A percentile compares a stretch with the other conserved stretches of the same genome.
phyloP scores from a whole-genome alignment of 2,888 invertebrate species.

The Ormyrus thymus region DNA sequence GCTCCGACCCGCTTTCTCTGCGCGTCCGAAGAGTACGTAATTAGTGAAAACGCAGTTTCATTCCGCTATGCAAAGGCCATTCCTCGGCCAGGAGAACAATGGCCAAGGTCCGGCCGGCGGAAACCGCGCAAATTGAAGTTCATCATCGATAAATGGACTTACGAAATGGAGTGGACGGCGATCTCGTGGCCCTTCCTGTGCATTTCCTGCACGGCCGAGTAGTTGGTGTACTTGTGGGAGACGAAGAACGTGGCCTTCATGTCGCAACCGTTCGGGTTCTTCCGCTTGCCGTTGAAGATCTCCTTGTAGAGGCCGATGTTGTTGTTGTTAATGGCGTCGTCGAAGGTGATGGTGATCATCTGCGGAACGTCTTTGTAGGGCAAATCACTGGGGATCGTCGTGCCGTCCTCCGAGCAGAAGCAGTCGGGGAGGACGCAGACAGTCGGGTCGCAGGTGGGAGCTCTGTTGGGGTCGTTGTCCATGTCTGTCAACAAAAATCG shows the following conservation, averaged over 20 bases:
- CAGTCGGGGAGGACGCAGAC: slow-evolving; percentile 94
- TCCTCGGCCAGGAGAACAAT: slow-evolving; percentile 22
- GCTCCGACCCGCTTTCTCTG: slow-evolving; percentile 22
- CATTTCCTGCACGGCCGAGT: slow-evolving; percentile 93
- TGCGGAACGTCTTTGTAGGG: slow-evolving; percentile 91
- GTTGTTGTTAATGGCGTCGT: slow-evolving; percentile 96
- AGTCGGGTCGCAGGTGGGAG: slow-evolving; percentile 90
- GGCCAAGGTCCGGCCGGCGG: slow-evolving; percentile 14
- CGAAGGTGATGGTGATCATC: slow-evolving; percentile 96
- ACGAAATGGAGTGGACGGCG: slow-evolving; percentile 95
- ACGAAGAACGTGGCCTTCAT: slow-evolving; percentile 95
- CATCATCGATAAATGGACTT: slow-evolving; percentile 75
- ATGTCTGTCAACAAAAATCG: slow-evolving; percentile 80
- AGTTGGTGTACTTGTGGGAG: slow-evolving; percentile 95
- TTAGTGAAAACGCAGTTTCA: slow-evolving; percentile 13
- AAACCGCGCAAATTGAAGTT: slow-evolving; percentile 17
- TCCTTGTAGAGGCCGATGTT: slow-evolving; percentile 95
- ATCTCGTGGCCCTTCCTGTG: slow-evolving; percentile 95
- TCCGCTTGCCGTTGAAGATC: slow-evolving; percentile 91
- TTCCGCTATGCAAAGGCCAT: background rate
- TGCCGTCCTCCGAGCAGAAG: slow-evolving; percentile 95
- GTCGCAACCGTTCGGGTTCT: slow-evolving; percentile 95
- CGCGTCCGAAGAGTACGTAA: background rate
- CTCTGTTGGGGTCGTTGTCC: slow-evolving; percentile 94
- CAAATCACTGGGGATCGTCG: slow-evolving; percentile 88